phyloP scores from a whole-genome alignment of 2,888 invertebrate species.

The Criorhina ranunculi region DNA sequence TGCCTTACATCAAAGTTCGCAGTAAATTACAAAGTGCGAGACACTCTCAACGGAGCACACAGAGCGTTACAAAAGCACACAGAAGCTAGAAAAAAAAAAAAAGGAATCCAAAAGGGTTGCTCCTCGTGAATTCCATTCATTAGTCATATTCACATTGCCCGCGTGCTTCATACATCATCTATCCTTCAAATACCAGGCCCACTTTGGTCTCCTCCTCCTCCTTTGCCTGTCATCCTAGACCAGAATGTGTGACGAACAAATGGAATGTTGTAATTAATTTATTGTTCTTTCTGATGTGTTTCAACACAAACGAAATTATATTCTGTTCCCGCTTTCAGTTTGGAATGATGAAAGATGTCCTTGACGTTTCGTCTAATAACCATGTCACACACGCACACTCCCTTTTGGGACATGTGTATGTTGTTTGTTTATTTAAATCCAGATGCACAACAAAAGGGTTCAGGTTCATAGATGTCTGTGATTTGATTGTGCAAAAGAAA shows the following conservation, averaged over 20 bases:
- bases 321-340: background rate
- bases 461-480: slow-evolving; percentile 30
- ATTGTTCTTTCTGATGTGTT: slow-evolving; percentile 76
- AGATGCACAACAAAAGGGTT: slow-evolving; percentile 64
- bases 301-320: slow-evolving; percentile 73
- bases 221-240: slow-evolving; percentile 21
- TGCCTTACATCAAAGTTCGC: slow-evolving; percentile 24
- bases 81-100: slow-evolving; percentile 11
- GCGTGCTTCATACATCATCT: slow-evolving; percentile 45
- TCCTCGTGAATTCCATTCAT: slow-evolving; percentile 70
- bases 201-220: background rate
- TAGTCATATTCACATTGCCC: slow-evolving; percentile 74
- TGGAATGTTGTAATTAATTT: slow-evolving; percentile 77
- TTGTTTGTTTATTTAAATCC: slow-evolving; percentile 60
- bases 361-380: slow-evolving; percentile 48
- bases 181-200: slow-evolving; percentile 42
- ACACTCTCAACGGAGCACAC: slow-evolving; percentile 28
- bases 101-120: slow-evolving; percentile 60
- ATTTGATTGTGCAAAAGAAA: slow-evolving; percentile 68
- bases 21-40: slow-evolving; percentile 42
- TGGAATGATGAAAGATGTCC: slow-evolving; percentile 63
- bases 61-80: slow-evolving; percentile 4
- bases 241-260: slow-evolving; percentile 74
- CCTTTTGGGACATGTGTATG: slow-evolving; percentile 62
- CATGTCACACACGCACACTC: slow-evolving; percentile 37